These are phyloP conservation scores for Nipponacmea schrenckii DNA, from an alignment of 2,888 invertebrate genomes.

Conservation along the genomic window DNA sequence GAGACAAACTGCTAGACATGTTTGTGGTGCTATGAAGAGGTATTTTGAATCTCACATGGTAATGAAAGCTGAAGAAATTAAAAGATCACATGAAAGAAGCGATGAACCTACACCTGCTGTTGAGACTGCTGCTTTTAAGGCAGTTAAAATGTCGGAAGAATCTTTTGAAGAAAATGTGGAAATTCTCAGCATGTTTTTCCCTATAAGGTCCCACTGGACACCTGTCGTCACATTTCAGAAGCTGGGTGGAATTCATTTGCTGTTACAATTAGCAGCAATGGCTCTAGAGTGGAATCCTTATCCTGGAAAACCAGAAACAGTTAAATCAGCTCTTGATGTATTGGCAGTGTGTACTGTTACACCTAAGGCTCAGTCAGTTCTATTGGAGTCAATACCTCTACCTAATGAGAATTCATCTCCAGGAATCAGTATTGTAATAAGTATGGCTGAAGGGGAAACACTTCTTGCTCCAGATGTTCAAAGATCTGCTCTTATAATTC, in stretches of 20 bases:
- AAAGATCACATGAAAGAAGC: constrained; percentile 61
- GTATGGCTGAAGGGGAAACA: constrained; percentile 90
- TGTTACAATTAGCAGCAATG: constrained; percentile 87
- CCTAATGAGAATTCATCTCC: constrained; percentile 73
- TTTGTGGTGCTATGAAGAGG: constrained; percentile 86
- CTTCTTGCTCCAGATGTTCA: constrained; percentile 92
- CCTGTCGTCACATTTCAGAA: constrained; percentile 89
- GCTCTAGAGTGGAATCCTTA: constrained; percentile 90
- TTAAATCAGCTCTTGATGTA: constrained; percentile 83
- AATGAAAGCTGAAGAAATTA: constrained; percentile 79
- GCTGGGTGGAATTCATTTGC: constrained; percentile 80
- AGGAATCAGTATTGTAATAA: constrained; percentile 79
- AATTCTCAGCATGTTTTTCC: constrained; percentile 80
- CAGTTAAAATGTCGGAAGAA: constrained; percentile 76
- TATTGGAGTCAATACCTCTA: constrained; percentile 67
- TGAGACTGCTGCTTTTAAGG: constrained; percentile 70
- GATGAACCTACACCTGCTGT: constrained; percentile 71
- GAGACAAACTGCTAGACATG: constrained; percentile 89
- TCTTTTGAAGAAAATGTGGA: constrained; percentile 89
- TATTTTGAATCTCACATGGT: constrained; percentile 92
- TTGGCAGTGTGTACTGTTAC: constrained; percentile 90
- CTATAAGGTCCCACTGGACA: constrained; percentile 83
- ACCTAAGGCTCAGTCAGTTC: constrained; percentile 76
- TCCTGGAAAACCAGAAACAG: constrained; percentile 85
- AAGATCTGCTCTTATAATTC: constrained; percentile 86